These are phyloP conservation scores for Ooceraea biroi DNA, from an alignment of 1,140 invertebrate genomes.

Conservation along the genomic window DNA sequence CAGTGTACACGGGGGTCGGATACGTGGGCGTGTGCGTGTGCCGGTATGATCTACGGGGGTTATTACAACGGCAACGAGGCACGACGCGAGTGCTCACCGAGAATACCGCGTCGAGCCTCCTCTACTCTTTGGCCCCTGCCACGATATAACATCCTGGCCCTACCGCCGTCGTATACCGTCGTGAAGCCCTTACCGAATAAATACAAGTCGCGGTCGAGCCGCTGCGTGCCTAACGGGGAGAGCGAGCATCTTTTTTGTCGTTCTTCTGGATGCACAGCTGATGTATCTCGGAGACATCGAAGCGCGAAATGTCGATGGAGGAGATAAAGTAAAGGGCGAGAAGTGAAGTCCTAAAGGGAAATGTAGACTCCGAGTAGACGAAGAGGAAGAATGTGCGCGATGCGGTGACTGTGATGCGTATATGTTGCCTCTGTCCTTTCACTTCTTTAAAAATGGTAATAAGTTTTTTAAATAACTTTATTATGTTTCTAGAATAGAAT, in stretches of 20 bases:
- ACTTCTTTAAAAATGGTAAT: too few relatives aligned
- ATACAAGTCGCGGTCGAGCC: conserved; percentile 48
- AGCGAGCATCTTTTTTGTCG: neutral
- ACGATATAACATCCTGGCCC: conserved; percentile 73
- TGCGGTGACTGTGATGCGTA: too few relatives aligned
- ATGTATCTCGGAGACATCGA: conserved; percentile 10
- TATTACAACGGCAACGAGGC: conserved; percentile 80
- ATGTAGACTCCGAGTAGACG: neutral
- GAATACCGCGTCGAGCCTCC: conserved; percentile 66
- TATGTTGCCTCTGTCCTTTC: too few relatives aligned
- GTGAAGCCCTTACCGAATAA: conserved; percentile 55
- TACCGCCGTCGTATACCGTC: conserved; percentile 9
- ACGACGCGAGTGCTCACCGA: conserved; percentile 70
- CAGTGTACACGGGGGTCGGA: neutral
- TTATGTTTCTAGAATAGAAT: too few relatives aligned
- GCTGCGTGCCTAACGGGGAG: conserved; percentile 21
- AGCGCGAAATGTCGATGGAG: neutral
- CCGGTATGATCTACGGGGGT: conserved; percentile 78
- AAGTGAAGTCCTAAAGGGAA: neutral
- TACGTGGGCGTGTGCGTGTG: conserved; percentile 46
- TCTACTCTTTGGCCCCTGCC: conserved; percentile 75
- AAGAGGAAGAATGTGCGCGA: too few relatives aligned
- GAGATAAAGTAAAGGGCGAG: conserved; percentile 3
- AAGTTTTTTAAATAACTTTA: too few relatives aligned
- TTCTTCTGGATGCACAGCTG: neutral